Percentiles rank a stretch among this genome's conserved stretches.
Evolutionary conservation across 2,113 vertebrate species (phyloP).

Genomic region (Phalacrocorax brasilianus): DNA sequence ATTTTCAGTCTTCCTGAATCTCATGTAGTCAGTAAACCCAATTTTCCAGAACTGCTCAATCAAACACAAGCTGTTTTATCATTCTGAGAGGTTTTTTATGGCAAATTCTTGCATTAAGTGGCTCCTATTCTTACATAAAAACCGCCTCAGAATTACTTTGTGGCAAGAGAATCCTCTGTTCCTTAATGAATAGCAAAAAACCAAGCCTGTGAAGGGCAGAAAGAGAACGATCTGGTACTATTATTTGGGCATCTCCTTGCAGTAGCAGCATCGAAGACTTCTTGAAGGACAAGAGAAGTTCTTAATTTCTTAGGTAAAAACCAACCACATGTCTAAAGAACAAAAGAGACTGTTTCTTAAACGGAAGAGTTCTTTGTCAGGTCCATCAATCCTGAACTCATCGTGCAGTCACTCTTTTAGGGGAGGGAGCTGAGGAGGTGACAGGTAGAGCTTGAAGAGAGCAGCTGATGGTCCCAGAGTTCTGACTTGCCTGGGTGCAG

Average conservation of each 20-base stretch:
- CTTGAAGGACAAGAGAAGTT: neutral
- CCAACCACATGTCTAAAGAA: rapidly evolving
- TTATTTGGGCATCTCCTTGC: neutral
- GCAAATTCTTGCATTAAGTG: neutral
- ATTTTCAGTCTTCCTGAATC: neutral
- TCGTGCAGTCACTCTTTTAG: neutral
- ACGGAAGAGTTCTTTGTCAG: neutral
- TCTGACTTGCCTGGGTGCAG: constrained; percentile 66
- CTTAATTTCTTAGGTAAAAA: neutral
- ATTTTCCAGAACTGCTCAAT: neutral
- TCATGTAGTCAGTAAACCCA: neutral
- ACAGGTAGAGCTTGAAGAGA: neutral
- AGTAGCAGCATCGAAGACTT: neutral
- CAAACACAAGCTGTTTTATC: neutral
- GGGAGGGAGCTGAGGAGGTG: neutral
- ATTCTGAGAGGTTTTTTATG: rapidly evolving
- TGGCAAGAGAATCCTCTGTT: neutral
- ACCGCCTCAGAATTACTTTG: neutral
- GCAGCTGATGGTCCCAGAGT: constrained; percentile 39
- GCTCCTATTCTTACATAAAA: neutral
- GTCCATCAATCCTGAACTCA: rapidly evolving
- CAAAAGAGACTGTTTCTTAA: neutral
- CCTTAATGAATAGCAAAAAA: neutral
- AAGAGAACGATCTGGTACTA: rapidly evolving
- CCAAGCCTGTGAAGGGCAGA: neutral